Conservation (phyloP, 2,888 invertebrate genomes). For the Limnephilus auricula region DNA sequence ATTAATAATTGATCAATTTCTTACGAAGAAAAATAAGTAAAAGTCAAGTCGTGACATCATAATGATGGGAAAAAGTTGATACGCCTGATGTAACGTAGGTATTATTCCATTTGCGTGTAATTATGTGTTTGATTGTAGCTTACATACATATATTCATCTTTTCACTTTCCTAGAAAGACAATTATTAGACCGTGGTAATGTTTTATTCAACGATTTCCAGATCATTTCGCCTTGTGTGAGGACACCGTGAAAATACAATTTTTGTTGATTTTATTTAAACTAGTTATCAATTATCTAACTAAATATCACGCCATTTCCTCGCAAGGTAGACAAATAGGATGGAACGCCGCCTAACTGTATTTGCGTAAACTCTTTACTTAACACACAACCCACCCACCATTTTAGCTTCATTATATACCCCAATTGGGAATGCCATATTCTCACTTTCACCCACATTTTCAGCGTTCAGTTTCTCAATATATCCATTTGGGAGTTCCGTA, state of each 20-base stretch:
- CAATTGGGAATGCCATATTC: no score
- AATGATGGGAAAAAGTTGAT: neutral
- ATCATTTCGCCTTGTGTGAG: neutral
- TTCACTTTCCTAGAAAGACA: conserved; percentile 11
- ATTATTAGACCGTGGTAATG: conserved; percentile 16
- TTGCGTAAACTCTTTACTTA: no score
- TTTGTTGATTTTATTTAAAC: neutral
- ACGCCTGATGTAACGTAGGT: conserved; percentile 13
- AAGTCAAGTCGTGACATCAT: conserved; percentile 13
- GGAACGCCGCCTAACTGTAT: neutral
- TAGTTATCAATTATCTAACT: neutral
- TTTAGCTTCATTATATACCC: no score
- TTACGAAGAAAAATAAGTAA: neutral
- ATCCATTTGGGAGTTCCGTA: no score
- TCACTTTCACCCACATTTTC: no score
- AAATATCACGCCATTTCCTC: neutral
- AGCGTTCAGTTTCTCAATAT: no score
- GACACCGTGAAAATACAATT: neutral
- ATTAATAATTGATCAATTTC: neutral
- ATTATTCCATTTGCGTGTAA: conserved; percentile 7
- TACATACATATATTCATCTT: neutral
- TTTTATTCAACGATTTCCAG: conserved; percentile 3
- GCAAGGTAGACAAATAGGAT: neutral
- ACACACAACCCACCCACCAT: no score
- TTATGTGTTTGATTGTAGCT: neutral